Percentiles rank a stretch among this genome's conserved stretches.
These are phyloP conservation scores for Chaetorhynchus papuensis DNA, from an alignment of 2,113 vertebrate genomes.

Conservation along the genomic window DNA sequence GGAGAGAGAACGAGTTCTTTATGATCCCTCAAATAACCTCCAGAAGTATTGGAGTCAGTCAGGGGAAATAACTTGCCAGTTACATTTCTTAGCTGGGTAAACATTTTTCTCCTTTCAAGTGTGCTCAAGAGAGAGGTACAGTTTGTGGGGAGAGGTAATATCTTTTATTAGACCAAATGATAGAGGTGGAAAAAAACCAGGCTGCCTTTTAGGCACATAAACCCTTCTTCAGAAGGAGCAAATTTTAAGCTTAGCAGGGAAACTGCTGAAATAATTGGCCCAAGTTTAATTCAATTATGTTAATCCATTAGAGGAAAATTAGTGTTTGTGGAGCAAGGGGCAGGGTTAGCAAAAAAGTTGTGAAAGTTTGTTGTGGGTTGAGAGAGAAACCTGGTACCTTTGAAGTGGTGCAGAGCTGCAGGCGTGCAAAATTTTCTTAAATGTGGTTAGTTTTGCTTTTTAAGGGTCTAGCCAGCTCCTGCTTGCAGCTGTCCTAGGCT, in stretches of 20 bases:
- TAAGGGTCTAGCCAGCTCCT: background rate
- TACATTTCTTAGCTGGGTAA: slow-evolving; percentile 25
- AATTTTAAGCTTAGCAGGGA: background rate
- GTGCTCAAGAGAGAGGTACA: slow-evolving; percentile 28
- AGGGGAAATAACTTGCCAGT: slow-evolving; percentile 42
- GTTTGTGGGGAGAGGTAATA: background rate
- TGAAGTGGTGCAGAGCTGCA: background rate
- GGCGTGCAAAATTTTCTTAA: background rate
- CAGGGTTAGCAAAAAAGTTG: background rate
- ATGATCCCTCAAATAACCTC: slow-evolving; percentile 21
- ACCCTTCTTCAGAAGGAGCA: background rate
- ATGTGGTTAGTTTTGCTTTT: background rate
- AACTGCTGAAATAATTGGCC: background rate
- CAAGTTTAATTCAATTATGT: background rate
- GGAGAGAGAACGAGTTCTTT: slow-evolving; percentile 24
- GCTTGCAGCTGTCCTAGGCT: background rate
- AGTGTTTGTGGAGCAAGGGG: background rate
- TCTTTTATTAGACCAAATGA: slow-evolving; percentile 45
- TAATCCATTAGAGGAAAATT: background rate
- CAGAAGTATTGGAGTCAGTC: background rate
- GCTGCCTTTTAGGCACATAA: background rate
- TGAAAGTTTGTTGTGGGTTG: background rate
- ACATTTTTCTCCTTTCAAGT: slow-evolving; percentile 42
- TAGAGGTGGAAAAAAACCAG: slow-evolving; percentile 8
- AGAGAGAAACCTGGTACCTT: background rate